These are phyloP conservation scores for Brevipalpus yothersi DNA, from an alignment of 1,140 invertebrate genomes.

Conservation along the genomic window DNA sequence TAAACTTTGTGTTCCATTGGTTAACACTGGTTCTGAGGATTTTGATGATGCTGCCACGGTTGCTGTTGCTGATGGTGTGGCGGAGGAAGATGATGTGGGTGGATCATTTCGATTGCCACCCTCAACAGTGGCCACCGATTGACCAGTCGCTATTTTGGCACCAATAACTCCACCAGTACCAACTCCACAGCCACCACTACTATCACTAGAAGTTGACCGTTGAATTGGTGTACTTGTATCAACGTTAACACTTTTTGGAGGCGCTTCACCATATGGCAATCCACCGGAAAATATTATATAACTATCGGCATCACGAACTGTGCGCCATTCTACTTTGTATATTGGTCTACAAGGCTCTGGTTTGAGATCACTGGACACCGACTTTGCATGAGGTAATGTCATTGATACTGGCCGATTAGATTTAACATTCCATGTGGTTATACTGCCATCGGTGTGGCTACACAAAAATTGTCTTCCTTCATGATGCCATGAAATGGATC, in stretches of 20 bases:
- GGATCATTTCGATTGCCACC: not conserved
- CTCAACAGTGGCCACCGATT: not conserved
- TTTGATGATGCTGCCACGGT: not conserved
- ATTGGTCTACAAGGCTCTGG: constrained; percentile 69
- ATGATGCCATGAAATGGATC: constrained; percentile 79
- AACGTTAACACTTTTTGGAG: constrained; percentile 27
- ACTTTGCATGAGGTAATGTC: constrained; percentile 72
- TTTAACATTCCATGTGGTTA: constrained; percentile 68
- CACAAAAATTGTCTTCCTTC: constrained; percentile 97
- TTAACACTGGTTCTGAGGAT: not conserved
- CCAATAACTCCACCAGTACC: too few species aligned
- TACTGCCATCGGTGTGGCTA: constrained; percentile 75
- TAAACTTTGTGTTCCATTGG: constrained; percentile 24
- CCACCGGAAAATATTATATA: constrained; percentile 88
- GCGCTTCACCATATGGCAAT: constrained; percentile 42
- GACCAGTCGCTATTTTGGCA: too few species aligned
- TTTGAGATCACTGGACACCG: constrained; percentile 35
- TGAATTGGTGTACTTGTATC: not conserved
- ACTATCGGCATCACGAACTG: constrained; percentile 51
- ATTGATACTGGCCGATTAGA: constrained; percentile 48
- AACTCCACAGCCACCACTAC: not conserved
- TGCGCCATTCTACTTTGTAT: constrained; percentile 82
- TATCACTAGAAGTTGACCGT: not conserved
- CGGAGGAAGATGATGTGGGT: not conserved
- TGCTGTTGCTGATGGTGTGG: not conserved